Conservation (phyloP, 2,888 invertebrate species). For the Minunthozetes semirufus region DNA sequence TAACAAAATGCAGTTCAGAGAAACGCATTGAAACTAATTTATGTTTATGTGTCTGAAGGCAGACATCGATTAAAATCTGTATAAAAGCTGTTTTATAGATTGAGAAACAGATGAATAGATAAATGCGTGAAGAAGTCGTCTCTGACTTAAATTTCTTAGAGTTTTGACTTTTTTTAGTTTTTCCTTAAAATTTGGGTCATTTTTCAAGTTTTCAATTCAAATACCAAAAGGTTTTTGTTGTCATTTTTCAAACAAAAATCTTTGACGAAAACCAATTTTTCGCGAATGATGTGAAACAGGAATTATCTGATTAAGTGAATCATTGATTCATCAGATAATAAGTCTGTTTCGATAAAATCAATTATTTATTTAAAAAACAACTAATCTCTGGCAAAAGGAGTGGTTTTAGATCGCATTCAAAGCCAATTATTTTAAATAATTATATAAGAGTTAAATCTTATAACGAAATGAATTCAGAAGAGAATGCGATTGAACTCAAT, state of each 20-base stretch:
- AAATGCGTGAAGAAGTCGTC: too few relatives aligned
- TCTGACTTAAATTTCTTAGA: too few relatives aligned
- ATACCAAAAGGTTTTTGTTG: not conserved
- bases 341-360: not conserved
- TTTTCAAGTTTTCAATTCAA: not conserved
- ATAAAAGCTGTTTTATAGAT: too few relatives aligned
- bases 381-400: not conserved
- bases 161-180: too few relatives aligned
- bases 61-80: too few relatives aligned
- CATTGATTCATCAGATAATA: not conserved
- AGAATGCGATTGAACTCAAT: conserved; percentile 5
- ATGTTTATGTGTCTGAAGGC: too few relatives aligned
- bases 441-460: not conserved
- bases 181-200: not conserved
- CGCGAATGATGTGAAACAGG: not conserved
- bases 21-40: too few relatives aligned
- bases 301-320: not conserved
- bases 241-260: not conserved
- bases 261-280: not conserved
- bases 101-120: too few relatives aligned
- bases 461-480: not conserved
- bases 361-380: not conserved
- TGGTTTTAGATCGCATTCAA: not conserved
- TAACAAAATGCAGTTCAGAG: not conserved
- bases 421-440: conserved; percentile 4